Percentiles rank a stretch among this genome's conserved stretches.
Evolutionary conservation across 2,797 vertebrate species (phyloP).

Genomic region (Sandelia bainsii): DNA sequence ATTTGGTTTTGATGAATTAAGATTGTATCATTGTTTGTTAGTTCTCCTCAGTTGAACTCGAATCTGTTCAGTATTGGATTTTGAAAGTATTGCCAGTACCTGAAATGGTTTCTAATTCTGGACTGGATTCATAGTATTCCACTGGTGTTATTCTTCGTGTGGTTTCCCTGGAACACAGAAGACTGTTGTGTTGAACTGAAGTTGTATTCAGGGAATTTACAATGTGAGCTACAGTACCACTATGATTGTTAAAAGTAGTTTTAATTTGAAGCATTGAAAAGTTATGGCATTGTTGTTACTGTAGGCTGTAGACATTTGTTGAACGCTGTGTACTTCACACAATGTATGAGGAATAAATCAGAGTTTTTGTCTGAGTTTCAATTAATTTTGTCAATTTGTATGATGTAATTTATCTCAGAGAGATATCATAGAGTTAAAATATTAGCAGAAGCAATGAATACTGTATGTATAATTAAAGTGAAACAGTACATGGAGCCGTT

Average conservation of each 20-base stretch:
- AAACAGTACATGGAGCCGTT: not conserved
- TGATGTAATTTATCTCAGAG: no score
- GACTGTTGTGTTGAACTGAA: slow-evolving; percentile 48
- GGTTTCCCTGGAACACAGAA: slow-evolving; percentile 16
- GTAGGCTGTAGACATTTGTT: slow-evolving; percentile 17
- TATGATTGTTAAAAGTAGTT: slow-evolving; percentile 17
- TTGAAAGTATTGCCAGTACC: slow-evolving; percentile 26
- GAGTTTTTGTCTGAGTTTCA: slow-evolving; percentile 48
- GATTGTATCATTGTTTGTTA: slow-evolving; percentile 27
- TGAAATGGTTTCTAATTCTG: slow-evolving; percentile 18
- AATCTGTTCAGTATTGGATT: not conserved
- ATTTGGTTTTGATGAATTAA: slow-evolving; percentile 15
- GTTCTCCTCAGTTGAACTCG: slow-evolving; percentile 1
- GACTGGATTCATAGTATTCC: slow-evolving; percentile 32
- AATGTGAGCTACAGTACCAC: slow-evolving; percentile 13
- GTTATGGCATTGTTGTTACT: slow-evolving; percentile 17
- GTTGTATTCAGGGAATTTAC: slow-evolving; percentile 55
- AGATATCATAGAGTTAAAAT: not conserved
- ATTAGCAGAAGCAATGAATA: no score
- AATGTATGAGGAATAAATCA: slow-evolving; percentile 61
- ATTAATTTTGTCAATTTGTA: slow-evolving; percentile 55
- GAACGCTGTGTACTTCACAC: slow-evolving; percentile 64
- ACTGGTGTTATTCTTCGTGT: slow-evolving; percentile 25
- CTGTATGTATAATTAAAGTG: not conserved
- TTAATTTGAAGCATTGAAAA: slow-evolving; percentile 1